A percentile compares a stretch with the other conserved stretches of the same genome.
phyloP scores from a whole-genome alignment of 2,888 invertebrate genomes.

The Acleris holmiana region DNA sequence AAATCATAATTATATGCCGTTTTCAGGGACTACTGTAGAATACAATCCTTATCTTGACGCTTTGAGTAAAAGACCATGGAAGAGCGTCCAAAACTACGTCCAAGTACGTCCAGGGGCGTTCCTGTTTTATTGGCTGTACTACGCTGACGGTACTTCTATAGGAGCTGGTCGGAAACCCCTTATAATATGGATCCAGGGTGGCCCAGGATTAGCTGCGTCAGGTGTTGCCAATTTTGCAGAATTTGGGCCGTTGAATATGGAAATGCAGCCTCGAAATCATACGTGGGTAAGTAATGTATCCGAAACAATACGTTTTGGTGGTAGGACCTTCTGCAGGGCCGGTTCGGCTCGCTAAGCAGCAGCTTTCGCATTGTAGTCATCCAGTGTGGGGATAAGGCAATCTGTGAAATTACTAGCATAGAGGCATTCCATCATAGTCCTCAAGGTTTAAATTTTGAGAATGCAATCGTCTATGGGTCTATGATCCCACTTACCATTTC shows the following conservation, averaged over 20 bases:
- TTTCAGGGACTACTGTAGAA: slow-evolving; percentile 42
- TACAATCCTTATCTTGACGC: slow-evolving; percentile 63
- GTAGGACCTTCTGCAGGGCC: too few relatives aligned
- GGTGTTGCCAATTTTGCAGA: slow-evolving; percentile 94
- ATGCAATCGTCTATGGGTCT: too few relatives aligned
- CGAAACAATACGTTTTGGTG: too few relatives aligned
- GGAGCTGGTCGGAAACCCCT: slow-evolving; percentile 86
- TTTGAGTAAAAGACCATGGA: slow-evolving; percentile 52
- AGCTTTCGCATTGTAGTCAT: too few relatives aligned
- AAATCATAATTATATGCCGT: background rate
- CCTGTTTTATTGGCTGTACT: slow-evolving; percentile 95
- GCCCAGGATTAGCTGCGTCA: slow-evolving; percentile 93
- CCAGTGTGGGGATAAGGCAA: too few relatives aligned
- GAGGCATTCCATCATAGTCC: too few relatives aligned
- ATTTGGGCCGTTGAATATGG: slow-evolving; percentile 89
- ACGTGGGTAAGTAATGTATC: slow-evolving; percentile 87
- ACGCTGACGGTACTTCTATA: slow-evolving; percentile 86
- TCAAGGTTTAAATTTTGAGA: too few relatives aligned
- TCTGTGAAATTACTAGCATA: too few relatives aligned
- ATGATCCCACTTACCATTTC: too few relatives aligned
- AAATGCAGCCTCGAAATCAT: slow-evolving; percentile 86
- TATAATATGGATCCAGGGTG: slow-evolving; percentile 95
- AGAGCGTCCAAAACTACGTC: slow-evolving; percentile 88
- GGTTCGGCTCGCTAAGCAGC: too few relatives aligned
- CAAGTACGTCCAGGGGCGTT: slow-evolving; percentile 89